Base-by-base conservation (phyloP, 37 sponge, comb jelly and placozoan genomes). In the Halichondria panicea region DNA sequence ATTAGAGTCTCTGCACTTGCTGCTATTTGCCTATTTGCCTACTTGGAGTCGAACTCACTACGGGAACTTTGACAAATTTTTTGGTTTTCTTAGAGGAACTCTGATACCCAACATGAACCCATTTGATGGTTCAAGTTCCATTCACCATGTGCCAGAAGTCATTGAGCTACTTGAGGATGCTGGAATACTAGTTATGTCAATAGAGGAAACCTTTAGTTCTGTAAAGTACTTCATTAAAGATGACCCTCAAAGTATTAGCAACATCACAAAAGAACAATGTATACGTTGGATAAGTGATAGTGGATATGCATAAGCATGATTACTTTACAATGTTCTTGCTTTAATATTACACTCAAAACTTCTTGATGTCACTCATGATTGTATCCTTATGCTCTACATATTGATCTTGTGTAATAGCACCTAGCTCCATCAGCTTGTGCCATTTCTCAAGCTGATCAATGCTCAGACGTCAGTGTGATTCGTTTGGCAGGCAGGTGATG, bases 21-120 rank as follows among this genome's bases (percentile, higher is more conserved):
- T 50, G 83, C 75, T 7, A 63, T 82, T 3, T 55, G 45, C 21
- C 58, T 25, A 75, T 74, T 36, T 75, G 83, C 12, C 8, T 74
- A 15, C 28, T 82, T 38, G 74, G 46, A 66, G 63, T 53, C 60
- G 83, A 82, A 3, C 43, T 72, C 32, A 46, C 27, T 22, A 63
- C 35, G 11, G 83, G 68, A 65, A 36, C 75, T 43, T 57, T 71
- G 69, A 82, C 18, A 74, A n/a, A 5, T 83, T 83, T 40, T 4
- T 66, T 43, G 76, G 75, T 39, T 83, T 83, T 68, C 45, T 66
- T 8, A 53, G 50, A 45, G 84, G 84, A 3, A 73, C n/a, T 2
- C 61, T 83, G 8, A 83, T 83, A 38, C 75, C 84, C 25, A 13
- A 83, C 24, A 83, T 83, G 84, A 24, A 66, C 2, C 69, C 66